Base-by-base conservation (phyloP, 2,888 invertebrate genomes). In the Plutella xylostella region DNA sequence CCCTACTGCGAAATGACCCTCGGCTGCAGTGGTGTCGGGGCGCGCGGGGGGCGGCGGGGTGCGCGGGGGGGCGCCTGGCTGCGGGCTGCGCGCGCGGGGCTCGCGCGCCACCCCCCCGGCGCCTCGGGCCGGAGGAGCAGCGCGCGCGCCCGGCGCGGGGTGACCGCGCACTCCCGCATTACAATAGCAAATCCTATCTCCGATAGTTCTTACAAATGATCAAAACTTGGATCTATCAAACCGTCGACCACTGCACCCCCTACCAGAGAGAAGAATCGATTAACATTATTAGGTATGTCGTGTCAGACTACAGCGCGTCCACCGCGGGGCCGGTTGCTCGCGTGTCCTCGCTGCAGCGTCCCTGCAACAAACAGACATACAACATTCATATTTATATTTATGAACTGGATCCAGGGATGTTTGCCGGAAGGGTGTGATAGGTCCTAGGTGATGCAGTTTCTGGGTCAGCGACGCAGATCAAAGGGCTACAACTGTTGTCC, bases 21-120 rank as follows among this genome's bases (percentile, higher is more conserved):
- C 40, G 38, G 55, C 60, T 56, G 60, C 50, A 59, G 65, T 53
- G 52, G 66, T 28, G 35, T 31, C 33, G 39, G 1, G 22, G 18
- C 35, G 20, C 42, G 42, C 33, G 37, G 34, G 11, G 35, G 21
- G 35, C 33, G 51, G 61, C 64, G 59, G 64, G 54, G 72, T 78
- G 68, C 67, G 60, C 55, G 57, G 64, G 70, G 70, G 68, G 70
- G 68, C 69, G 72, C 65, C 50, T 72, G 82, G 82, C 82, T 82
- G 72, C 62, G 55, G 68, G 59, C 82, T 83, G 58, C 80, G 63
- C 72, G 60, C 44, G n/a, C n/a, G n/a, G n/a, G n/a, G 59, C 72
- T 57, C 61, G 60, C 49, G 56, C 71, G 56, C 56, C 65, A 52
- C 53, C 55, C 53, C 51, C 54, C 47, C 56, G 63, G 51, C 55